Conservation (phyloP, 2,797 vertebrate species). For the Chiroxiphia lanceolata region DNA sequence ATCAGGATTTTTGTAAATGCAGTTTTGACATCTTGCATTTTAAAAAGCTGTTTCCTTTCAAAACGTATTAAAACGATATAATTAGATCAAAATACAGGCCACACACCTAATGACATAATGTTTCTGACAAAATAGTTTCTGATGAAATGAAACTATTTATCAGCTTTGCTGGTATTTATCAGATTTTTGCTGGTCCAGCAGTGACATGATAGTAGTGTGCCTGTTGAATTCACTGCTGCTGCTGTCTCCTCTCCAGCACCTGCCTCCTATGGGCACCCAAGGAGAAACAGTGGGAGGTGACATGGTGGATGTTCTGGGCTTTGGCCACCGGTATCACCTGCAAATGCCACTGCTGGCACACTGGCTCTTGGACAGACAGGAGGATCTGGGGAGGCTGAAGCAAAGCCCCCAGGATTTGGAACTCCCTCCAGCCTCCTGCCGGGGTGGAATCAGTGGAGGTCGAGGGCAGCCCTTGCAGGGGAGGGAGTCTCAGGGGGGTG, state of each 20-base stretch:
- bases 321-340: background rate
- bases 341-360: accelerated
- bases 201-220: background rate
- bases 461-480: background rate
- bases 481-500: background rate
- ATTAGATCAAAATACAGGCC: background rate
- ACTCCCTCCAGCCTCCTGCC: background rate
- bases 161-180: constrained; percentile 7
- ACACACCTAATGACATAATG: background rate
- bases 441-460: background rate
- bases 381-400: background rate
- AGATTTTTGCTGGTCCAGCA: background rate
- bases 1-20: background rate
- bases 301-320: background rate
- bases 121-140: constrained; percentile 39
- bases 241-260: background rate
- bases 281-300: background rate
- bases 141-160: background rate
- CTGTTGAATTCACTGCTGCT: background rate
- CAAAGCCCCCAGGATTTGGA: background rate
- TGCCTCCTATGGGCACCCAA: background rate
- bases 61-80: background rate
- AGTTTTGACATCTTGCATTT: background rate
- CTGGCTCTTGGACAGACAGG: accelerated
- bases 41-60: background rate